A percentile compares a stretch with the other conserved stretches of the same genome.
Evolutionary conservation across 2,888 invertebrate species (phyloP).

Genomic region (Acleris holmiana): DNA sequence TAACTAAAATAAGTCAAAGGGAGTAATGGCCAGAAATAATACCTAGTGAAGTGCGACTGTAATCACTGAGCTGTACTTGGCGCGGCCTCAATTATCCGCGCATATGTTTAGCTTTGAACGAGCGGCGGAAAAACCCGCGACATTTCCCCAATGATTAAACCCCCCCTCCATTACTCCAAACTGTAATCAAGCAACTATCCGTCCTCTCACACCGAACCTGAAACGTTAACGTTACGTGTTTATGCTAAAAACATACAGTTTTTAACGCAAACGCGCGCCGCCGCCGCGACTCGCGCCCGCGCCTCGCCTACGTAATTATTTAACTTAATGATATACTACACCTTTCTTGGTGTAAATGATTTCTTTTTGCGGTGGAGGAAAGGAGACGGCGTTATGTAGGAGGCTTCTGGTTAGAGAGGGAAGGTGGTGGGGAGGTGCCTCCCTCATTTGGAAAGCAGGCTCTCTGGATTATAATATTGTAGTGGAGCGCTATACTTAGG

Average conservation of each 20-base stretch:
- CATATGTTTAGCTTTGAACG: conserved; percentile 35
- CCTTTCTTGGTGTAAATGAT: conserved; percentile 72
- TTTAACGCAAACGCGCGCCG: conserved; percentile 47
- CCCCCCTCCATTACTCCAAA: conserved; percentile 70
- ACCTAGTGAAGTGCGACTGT: conserved; percentile 19
- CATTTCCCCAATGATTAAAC: conserved; percentile 82
- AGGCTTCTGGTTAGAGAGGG: conserved; percentile 46
- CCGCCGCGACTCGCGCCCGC: conserved; percentile 28
- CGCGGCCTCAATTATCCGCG: conserved; percentile 26
- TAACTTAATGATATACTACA: conserved; percentile 81
- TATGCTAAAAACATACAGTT: no score
- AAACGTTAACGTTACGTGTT: conserved; percentile 48
- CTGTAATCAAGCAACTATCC: conserved; percentile 78
- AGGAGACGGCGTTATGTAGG: conserved; percentile 43
- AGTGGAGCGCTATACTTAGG: conserved; percentile 43
- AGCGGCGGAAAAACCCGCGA: conserved; percentile 43
- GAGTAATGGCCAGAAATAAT: conserved; percentile 24
- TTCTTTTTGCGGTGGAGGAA: conserved; percentile 64
- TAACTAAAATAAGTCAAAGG: conserved; percentile 27
- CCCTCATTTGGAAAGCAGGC: conserved; percentile 51
- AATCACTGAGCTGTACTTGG: no score
- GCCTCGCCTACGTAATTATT: conserved; percentile 76
- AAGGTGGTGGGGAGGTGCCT: conserved; percentile 58
- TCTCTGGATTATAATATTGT: conserved; percentile 60
- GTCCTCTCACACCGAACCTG: conserved; percentile 41